Base-by-base conservation (phyloP, 2,888 invertebrate genomes). In the Glyphotaelius pellucidus region DNA sequence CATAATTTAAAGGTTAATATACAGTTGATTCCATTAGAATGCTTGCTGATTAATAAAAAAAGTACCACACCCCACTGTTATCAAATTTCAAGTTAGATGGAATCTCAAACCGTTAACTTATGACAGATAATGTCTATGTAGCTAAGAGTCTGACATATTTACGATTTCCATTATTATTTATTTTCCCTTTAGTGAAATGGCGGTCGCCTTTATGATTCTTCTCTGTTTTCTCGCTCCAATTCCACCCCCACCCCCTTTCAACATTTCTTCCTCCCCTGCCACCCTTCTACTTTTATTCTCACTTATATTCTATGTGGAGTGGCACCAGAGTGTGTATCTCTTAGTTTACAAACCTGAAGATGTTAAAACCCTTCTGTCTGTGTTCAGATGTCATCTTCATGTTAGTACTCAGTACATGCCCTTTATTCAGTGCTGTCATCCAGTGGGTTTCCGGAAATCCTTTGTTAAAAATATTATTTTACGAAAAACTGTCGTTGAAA, bases 151-250 rank as follows among this genome's bases (percentile, higher is more conserved):
- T 83, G 83, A 83, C 32, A 83, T 83, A 19, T 83, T 83, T 83
- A 83, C 83, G 83, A 83, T 31, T 31, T 35, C 32, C 83, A 31
- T 83, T 83, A 15, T 15, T 35, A 32, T 83, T 83, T 19, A 32
- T 83, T 83, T 83, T 35, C 83, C 19, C 83, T 83, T 4, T 14
- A 83, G 35, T 19, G 83, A 83, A 83, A 83, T 83, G 31, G 83
- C 32, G 30, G 81, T 35, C 30, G 83, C 83, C 35, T 83, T 83
- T 83, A 31, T 83, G 83, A 32, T 35, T 31, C 31, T 32, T 25
- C 35, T 25, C 35, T 32, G 83, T 32, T 30, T 81, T 15, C 83
- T 15, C 35, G 35, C 15, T 83, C 32, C 83, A 32, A 7, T 83
- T 32, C 32, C 35, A 19, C 83, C 25, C 19, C 83, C 12, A 2